Evolutionary conservation across 2,113 vertebrate genomes (phyloP), one percentile per base, ranked within the genome.

Genomic region (Brienomyrus longianalis): DNA sequence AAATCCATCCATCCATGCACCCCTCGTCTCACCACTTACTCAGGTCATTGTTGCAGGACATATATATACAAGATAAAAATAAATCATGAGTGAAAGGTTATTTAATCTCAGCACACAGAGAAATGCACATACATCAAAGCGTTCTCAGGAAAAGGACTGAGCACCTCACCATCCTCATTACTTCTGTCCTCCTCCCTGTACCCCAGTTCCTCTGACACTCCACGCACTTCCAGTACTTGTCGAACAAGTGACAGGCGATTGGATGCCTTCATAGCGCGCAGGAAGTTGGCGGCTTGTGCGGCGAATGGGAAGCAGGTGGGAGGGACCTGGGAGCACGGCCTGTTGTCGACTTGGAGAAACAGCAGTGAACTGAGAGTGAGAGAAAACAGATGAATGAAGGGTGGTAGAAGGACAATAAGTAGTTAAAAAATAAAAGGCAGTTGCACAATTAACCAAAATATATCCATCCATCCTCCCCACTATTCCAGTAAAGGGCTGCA

Each of bases 281-380:
- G 94, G 94, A 97, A 96, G 89, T 93, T 93, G 88, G 96, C 96
- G 0, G 96, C 96, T 35, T 96, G 94, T 0, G 92, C 93, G 17
- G 96, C 94, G 45, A 92, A 94, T 0, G 91, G 95, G 92, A 94
- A 96, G 92, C 94, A 96, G 93, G 93, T 93, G 89, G 91, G 89
- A n/a, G 92, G 91, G 39, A 91, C 85, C 70, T 31, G 94, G 93
- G 93, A 93, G 91, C 97, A 98, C 3, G 90, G 95, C 91, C 95
- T 95, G 92, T 96, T 93, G 90, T 97, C 97, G 92, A 98, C 93
- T 89, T 97, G 96, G 91, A 98, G 96, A 90, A 97, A 97, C 88
- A 97, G 92, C 90, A 97, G 95, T 59, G 96, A 97, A 88, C 97
- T 98, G 48, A 89, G 35, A 93, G 15, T 86, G 77, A 89, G 86